Evolutionary conservation across 2,888 invertebrate genomes (phyloP).

Genomic region (Chorisops tibialis): DNA sequence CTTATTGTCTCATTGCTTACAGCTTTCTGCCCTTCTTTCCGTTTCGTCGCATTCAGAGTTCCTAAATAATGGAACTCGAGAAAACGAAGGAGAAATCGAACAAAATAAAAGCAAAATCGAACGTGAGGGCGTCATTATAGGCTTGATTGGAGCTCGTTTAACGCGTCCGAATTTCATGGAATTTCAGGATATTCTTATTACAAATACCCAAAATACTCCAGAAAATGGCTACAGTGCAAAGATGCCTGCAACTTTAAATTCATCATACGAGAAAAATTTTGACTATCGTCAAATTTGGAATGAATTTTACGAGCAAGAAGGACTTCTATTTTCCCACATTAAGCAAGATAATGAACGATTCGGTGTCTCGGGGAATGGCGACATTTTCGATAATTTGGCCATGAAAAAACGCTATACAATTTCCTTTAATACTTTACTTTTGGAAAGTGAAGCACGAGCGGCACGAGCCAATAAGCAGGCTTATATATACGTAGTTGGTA

Average conservation of each 20-base stretch:
- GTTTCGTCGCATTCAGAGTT: constrained; percentile 58
- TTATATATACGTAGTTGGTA: constrained; percentile 64
- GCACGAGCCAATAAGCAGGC: constrained; percentile 54
- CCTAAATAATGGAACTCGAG: constrained; percentile 57
- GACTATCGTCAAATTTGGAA: constrained; percentile 36
- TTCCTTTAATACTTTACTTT: constrained; percentile 59
- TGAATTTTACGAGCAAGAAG: constrained; percentile 38
- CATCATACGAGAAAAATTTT: not conserved
- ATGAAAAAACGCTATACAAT: constrained; percentile 54
- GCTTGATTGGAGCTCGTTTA: constrained; percentile 53
- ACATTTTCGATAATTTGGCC: constrained; percentile 47
- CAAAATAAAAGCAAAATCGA: constrained; percentile 49
- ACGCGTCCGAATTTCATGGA: constrained; percentile 55
- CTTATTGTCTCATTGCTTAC: too few species aligned
- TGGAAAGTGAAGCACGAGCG: constrained; percentile 63
- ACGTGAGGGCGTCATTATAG: constrained; percentile 55
- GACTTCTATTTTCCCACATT: constrained; percentile 26
- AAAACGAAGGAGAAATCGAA: constrained; percentile 54
- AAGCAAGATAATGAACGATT: constrained; percentile 39
- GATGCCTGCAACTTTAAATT: constrained; percentile 26
- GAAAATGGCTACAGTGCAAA: constrained; percentile 53
- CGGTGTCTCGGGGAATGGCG: constrained; percentile 39
- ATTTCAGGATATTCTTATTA: constrained; percentile 55
- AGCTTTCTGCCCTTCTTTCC: constrained; percentile 55
- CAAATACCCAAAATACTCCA: constrained; percentile 53